Evolutionary conservation across 2,888 invertebrate genomes (phyloP).

Genomic region (Zhengitettix transpicula): DNA sequence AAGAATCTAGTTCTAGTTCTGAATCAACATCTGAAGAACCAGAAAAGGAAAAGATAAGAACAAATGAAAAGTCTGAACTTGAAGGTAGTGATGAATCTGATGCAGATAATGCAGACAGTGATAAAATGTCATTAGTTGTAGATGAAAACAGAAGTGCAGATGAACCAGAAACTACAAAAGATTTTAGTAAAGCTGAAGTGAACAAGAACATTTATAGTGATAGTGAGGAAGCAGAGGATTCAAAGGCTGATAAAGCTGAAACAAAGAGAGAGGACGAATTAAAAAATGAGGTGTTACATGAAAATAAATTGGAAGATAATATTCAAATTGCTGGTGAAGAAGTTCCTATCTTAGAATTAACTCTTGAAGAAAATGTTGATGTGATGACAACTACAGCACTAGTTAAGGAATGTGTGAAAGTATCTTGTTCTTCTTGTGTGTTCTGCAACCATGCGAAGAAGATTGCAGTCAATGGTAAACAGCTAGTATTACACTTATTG

Average conservation of each 20-base stretch:
- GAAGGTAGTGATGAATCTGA: conserved; percentile 18
- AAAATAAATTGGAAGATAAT: conserved; percentile 16
- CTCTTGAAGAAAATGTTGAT: conserved; percentile 57
- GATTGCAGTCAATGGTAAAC: conserved; percentile 69
- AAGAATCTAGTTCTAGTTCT: background rate
- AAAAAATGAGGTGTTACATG: conserved; percentile 3
- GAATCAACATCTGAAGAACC: conserved; percentile 6
- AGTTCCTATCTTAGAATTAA: conserved; percentile 48
- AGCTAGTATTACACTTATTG: conserved; percentile 62
- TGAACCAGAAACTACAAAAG: conserved; percentile 11
- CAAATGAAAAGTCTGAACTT: background rate
- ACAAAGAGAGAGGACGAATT: conserved; percentile 3
- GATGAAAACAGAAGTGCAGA: conserved; percentile 21
- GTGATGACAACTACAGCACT: conserved; percentile 54
- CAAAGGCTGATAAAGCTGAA: conserved; percentile 11
- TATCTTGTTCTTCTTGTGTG: conserved; percentile 53
- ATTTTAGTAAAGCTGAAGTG: conserved; percentile 10
- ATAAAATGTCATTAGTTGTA: conserved; percentile 38
- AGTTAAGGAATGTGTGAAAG: conserved; percentile 53
- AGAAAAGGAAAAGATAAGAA: conserved; percentile 1
- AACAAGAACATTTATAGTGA: background rate
- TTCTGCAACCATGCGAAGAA: conserved; percentile 76
- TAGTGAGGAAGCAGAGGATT: conserved; percentile 7
- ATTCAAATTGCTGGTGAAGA: conserved; percentile 38
- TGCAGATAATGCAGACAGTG: conserved; percentile 41